Percentiles rank a stretch among this genome's conserved stretches.
These are phyloP conservation scores for Ibycter americanus DNA, from an alignment of 2,797 vertebrate species.

Conservation along the genomic window DNA sequence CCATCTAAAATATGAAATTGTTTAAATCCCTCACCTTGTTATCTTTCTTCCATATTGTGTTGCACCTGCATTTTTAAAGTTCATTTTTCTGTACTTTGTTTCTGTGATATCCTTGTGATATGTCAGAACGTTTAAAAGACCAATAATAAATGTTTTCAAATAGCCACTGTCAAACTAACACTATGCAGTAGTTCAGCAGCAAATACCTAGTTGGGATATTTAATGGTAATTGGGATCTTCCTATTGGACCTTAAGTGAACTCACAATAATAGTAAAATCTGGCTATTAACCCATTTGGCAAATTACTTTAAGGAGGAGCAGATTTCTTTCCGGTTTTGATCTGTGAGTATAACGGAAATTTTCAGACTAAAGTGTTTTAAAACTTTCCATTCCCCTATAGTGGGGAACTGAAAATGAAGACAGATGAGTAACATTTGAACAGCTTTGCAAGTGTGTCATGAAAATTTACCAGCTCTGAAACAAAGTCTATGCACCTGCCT, in stretches of 20 bases:
- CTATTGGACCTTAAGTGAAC: slow-evolving; percentile 38
- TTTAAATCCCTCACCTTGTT: slow-evolving; percentile 2
- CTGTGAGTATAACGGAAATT: slow-evolving; percentile 44
- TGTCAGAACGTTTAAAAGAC: slow-evolving; percentile 24
- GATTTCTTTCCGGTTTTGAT: slow-evolving; percentile 63
- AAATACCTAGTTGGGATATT: slow-evolving; percentile 64
- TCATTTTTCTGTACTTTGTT: slow-evolving; percentile 22
- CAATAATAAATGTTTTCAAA: slow-evolving; percentile 34
- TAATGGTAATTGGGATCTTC: slow-evolving; percentile 68
- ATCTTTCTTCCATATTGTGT: background rate
- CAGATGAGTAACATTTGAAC: slow-evolving; percentile 61
- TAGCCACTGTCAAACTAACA: slow-evolving; percentile 29
- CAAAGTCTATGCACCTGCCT: background rate
- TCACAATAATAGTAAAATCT: slow-evolving; percentile 68
- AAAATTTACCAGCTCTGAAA: slow-evolving; percentile 6
- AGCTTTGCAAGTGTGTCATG: slow-evolving; percentile 5
- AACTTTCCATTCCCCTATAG: slow-evolving; percentile 53
- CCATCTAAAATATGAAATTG: background rate
- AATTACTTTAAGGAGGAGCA: slow-evolving; percentile 44
- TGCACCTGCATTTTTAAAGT: slow-evolving; percentile 43
- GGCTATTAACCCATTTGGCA: slow-evolving; percentile 64
- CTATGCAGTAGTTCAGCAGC: slow-evolving; percentile 30
- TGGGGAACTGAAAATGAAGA: slow-evolving; percentile 68
- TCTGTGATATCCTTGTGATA: slow-evolving; percentile 23
- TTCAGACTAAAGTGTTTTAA: slow-evolving; percentile 66